These are phyloP conservation scores for Nomada fucata DNA, from an alignment of 2,888 invertebrate genomes.

Conservation along the genomic window DNA sequence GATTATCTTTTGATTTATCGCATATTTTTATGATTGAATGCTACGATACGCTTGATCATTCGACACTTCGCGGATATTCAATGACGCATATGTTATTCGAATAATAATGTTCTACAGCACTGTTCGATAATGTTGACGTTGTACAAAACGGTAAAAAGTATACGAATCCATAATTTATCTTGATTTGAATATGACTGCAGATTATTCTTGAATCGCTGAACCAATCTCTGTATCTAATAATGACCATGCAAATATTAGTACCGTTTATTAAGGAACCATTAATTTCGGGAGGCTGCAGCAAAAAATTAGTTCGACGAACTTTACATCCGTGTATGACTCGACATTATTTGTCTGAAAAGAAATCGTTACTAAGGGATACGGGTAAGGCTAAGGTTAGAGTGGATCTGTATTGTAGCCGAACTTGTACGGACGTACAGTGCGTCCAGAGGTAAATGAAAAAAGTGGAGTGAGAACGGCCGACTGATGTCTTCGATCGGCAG, in stretches of 20 bases:
- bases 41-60: slow-evolving; percentile 8
- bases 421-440: too few relatives aligned
- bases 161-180: neutral
- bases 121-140: neutral
- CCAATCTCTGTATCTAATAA: neutral
- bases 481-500: too few relatives aligned
- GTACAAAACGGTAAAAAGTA: neutral
- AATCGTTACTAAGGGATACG: neutral
- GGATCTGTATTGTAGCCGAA: too few relatives aligned
- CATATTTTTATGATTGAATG: slow-evolving; percentile 27
- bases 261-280: neutral
- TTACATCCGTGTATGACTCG: slow-evolving; percentile 20
- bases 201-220: neutral
- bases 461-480: too few relatives aligned
- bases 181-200: neutral
- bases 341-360: slow-evolving; percentile 8
- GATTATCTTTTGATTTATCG: slow-evolving; percentile 54
- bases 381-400: too few relatives aligned
- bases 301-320: neutral
- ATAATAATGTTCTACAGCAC: neutral
- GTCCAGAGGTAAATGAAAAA: too few relatives aligned
- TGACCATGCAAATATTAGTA: neutral
- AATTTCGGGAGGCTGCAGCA: neutral
- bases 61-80: slow-evolving; percentile 25
- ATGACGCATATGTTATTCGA: slow-evolving; percentile 19